Percentiles rank a stretch among this genome's conserved stretches.
Evolutionary conservation across 2,888 invertebrate species (phyloP).

Genomic region (Hartigia nigra): DNA sequence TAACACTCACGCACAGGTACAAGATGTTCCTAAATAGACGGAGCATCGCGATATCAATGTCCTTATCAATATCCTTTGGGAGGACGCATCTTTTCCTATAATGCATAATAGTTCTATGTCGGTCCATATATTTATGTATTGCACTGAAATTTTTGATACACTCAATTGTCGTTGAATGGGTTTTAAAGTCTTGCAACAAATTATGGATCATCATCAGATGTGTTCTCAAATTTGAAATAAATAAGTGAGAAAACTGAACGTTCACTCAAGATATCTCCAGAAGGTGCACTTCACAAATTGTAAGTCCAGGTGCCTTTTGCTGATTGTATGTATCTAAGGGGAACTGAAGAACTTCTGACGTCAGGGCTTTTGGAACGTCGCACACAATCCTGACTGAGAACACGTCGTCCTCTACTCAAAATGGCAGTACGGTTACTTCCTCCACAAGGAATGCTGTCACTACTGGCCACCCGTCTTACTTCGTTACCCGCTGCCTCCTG

Average conservation of each 20-base stretch:
- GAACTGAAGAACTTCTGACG: conserved; percentile 36
- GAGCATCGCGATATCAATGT: not conserved
- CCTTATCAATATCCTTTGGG: not conserved
- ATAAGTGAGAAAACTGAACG: not conserved
- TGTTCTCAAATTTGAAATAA: not conserved
- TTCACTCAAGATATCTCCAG: not conserved
- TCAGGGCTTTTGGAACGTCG: conserved; percentile 44
- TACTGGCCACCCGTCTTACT: conserved; percentile 51
- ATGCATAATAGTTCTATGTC: not conserved
- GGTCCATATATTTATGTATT: not conserved
- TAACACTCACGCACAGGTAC: not conserved
- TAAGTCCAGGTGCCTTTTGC: conserved; percentile 60
- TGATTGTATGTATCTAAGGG: conserved; percentile 55
- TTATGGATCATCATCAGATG: not conserved
- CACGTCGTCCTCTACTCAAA: conserved; percentile 43
- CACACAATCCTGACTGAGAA: conserved; percentile 42
- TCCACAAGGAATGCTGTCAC: conserved; percentile 48
- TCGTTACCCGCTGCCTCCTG: conserved; percentile 36
- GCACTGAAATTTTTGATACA: not conserved
- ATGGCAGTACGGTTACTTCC: conserved; percentile 28
- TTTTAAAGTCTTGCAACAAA: not conserved
- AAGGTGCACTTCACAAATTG: conserved; percentile 42
- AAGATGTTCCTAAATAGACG: not conserved
- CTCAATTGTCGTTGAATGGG: not conserved
- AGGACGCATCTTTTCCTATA: not conserved